Evolutionary conservation across 2,888 invertebrate genomes (phyloP), one percentile per base, ranked within the genome.

Genomic region (Pandemis heparana): DNA sequence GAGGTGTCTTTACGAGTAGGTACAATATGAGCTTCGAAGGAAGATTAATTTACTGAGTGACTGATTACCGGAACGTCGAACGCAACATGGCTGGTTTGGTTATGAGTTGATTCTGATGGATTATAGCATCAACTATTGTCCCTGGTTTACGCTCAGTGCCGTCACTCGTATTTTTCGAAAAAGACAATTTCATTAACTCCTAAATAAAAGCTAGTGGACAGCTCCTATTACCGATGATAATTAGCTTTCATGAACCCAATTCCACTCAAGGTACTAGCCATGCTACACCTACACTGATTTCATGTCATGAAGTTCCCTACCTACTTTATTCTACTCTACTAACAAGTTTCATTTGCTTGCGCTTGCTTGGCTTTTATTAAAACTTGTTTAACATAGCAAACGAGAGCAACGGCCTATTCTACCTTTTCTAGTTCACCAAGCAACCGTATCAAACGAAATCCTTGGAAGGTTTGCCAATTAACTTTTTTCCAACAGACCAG

Each of bases 381-480:
- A 3, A 5, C 23, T 60, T 60, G 60, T 38, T 38, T n/a, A 38
- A 60, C 9, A n/a, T 53, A 18, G 3, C 53, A 18, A 60, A 8
- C 10, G 16, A 60, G 56, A 56, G 5, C 56, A 23, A 23, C 23
- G 56, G 23, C 56, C 48, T 38, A 51, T 32, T 10, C n/a, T 51
- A 65, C n/a, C 14, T 38, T 65, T 51, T 51, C 65, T 38, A 46
- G 46, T 64, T 48, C 46, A 48, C 43, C n/a, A 65, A n/a, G 51
- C 32, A 60, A 14, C 38, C 60, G 51, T 48, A 65, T 48, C 16
- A 51, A 64, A 8, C 9, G 38, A 64, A 48, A 65, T 38, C 38
- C 18, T 65, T 16, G 5, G 3, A 51, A 65, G 51, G 48, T 51
- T 65, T 63, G 32, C 16, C n/a, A 51, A 51, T 65, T 38, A 51